Evolutionary conservation across 2,888 invertebrate species (phyloP), one percentile per base, ranked within the genome.

Genomic region (Myopa tessellatipennis): DNA sequence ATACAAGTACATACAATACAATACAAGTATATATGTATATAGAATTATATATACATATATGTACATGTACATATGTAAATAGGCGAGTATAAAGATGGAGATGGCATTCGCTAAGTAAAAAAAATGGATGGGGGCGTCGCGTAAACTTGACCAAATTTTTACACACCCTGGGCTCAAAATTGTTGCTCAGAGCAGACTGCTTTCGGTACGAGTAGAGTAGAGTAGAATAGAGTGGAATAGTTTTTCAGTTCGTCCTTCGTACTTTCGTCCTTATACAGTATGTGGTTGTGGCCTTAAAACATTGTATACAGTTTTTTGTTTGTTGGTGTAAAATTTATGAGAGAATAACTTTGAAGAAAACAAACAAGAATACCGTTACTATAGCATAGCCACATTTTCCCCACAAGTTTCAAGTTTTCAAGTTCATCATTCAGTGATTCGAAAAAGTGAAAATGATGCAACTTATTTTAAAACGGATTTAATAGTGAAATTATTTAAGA

Each of bases 101-200:
- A 14, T 63, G 5, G 5, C 12, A 12, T 5, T 26, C 36, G 34
- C 2, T 4, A 36, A 10, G 18, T 6, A 52, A 1, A 69, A 52
- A 45, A 18, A 45, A 50, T 10, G 18, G n/a, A 36, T 55, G 50
- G 65, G 58, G 14, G 36, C 40, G 60, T 34, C 74, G 74, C 79
- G 79, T 80, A 81, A 81, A 81, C 81, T 81, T 81, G 81, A 81
- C 81, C 81, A 80, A 80, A 63, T 36, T 50, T 36, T 14, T 40
- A 60, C 50, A 70, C 70, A 76, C 63, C 76, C 76, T 75, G 63
- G 34, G 70, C 45, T 45, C 3, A 52, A 52, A 63, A 76, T 70
- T 70, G 55, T 70, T 70, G 70, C 70, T 70, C 55, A 70, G 52
- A 6, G n/a, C 55, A 40, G 52, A 36, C 36, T 70, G 40, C 68